A percentile compares a stretch with the other conserved stretches of the same genome.
These are phyloP conservation scores for Cheilosia scutellata DNA, from an alignment of 2,888 invertebrate genomes.

Conservation along the genomic window DNA sequence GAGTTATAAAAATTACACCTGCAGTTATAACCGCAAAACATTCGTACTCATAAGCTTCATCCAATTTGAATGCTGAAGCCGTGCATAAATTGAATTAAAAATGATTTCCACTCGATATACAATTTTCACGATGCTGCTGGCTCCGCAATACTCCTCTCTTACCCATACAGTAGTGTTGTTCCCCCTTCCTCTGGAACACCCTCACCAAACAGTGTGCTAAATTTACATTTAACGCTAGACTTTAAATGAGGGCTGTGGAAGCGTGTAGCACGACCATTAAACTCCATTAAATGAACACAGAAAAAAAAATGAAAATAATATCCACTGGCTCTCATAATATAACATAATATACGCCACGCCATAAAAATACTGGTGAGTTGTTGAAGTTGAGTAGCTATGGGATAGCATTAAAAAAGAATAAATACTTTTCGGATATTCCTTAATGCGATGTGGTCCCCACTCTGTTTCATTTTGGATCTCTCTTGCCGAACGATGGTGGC, in stretches of 20 bases:
- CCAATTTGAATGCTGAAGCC: conserved; percentile 54
- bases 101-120: conserved; percentile 58
- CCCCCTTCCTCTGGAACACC: background rate
- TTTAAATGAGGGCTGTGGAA: background rate
- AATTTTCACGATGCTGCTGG: conserved; percentile 30
- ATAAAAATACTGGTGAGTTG: conserved; percentile 23
- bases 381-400: conserved; percentile 17
- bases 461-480: conserved; percentile 16
- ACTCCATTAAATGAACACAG: conserved; percentile 29
- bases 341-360: conserved; percentile 31
- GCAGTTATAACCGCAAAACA: conserved; percentile 45
- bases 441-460: conserved; percentile 26
- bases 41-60: conserved; percentile 29
- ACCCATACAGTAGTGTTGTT: background rate
- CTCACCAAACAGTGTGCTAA: conserved; percentile 29
- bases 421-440: conserved; percentile 9
- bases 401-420: conserved; percentile 41
- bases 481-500: conserved; percentile 13
- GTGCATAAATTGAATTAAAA: conserved; percentile 61
- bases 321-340: conserved; percentile 32
- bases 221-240: conserved; percentile 49
- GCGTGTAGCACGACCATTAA: conserved; percentile 45
- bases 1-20: conserved; percentile 32
- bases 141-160: background rate
- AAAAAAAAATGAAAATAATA: conserved; percentile 11